These are phyloP conservation scores for Marmota monax DNA, from an alignment of 2,113 vertebrate genomes.

Conservation along the genomic window DNA sequence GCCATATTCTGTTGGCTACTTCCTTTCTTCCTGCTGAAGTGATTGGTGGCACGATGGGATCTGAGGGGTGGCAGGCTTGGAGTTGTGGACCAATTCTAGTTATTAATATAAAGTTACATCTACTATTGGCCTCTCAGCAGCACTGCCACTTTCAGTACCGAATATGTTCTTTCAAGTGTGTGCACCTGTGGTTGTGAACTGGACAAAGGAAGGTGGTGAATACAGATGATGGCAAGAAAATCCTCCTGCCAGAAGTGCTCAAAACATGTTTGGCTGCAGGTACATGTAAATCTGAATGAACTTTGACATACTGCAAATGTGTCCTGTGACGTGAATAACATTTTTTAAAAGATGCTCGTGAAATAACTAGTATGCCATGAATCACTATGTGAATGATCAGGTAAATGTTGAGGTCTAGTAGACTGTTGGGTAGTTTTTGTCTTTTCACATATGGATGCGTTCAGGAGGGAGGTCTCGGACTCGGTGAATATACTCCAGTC, in stretches of 20 bases:
- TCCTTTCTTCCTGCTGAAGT: background rate
- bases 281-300: background rate
- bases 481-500: slow-evolving; percentile 6
- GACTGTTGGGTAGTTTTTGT: background rate
- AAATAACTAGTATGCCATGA: background rate
- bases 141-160: background rate
- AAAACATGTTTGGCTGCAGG: background rate
- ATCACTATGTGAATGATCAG: background rate
- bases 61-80: background rate
- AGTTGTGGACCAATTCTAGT: background rate
- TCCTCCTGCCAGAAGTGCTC: background rate
- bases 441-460: background rate
- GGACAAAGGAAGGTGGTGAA: background rate
- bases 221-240: background rate
- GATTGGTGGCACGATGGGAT: background rate
- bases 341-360: background rate
- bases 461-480: background rate
- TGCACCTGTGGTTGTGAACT: background rate
- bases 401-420: background rate
- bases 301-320: background rate
- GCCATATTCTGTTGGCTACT: background rate
- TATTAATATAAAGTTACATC: background rate
- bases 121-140: background rate
- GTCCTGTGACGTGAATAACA: background rate
- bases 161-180: background rate